Percentiles rank a stretch among this genome's conserved stretches.
Conservation (phyloP, 2,797 vertebrate species). For the Anguilla anguilla region DNA sequence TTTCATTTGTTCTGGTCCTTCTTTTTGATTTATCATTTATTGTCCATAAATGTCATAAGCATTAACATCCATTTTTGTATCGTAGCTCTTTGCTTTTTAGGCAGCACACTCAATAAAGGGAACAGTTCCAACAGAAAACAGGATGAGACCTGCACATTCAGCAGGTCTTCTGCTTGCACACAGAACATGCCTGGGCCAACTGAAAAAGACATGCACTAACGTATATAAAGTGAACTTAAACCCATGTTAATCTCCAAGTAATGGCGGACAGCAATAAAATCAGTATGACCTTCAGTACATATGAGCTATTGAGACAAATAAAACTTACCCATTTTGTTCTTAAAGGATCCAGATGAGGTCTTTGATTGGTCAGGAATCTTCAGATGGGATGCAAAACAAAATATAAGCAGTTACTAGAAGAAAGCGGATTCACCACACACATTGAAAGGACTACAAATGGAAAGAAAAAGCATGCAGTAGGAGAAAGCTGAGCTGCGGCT, state of each 20-base stretch:
- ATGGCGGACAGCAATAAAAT: not conserved
- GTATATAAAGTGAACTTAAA: not conserved
- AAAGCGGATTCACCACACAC: not conserved
- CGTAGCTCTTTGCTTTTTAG: not conserved
- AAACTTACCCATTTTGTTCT: constrained; percentile 73
- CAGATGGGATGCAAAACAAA: not conserved
- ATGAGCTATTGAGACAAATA: not conserved
- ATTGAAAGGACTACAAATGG: not conserved
- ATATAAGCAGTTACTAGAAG: constrained; percentile 26
- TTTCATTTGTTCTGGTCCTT: not conserved
- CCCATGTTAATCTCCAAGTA: not conserved
- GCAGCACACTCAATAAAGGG: not conserved
- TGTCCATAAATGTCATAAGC: not conserved
- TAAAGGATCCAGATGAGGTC: constrained; percentile 63
- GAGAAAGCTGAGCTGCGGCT: not conserved
- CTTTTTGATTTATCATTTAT: not conserved
- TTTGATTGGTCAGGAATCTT: constrained; percentile 67
- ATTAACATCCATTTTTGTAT: not conserved
- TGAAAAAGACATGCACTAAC: too few relatives aligned
- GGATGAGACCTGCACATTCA: not conserved
- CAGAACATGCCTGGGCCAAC: not conserved
- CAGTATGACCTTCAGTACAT: not conserved
- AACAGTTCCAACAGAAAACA: not conserved
- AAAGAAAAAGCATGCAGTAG: not conserved
- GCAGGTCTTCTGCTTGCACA: not conserved